Evolutionary conservation across 1,140 invertebrate genomes (phyloP).

Genomic region (Pachypsylla venusta): DNA sequence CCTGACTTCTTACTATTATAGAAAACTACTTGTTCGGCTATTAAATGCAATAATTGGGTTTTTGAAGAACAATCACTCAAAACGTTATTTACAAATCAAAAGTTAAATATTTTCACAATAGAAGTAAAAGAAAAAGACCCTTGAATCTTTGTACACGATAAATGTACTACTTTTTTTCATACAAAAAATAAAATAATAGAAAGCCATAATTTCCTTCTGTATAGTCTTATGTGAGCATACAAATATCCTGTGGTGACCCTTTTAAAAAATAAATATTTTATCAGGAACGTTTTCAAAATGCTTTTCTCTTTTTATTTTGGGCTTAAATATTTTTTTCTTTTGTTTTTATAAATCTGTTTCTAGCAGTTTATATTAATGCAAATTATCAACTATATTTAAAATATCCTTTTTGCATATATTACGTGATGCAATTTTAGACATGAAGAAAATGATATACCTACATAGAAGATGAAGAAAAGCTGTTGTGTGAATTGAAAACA

Average conservation of each 20-base stretch:
- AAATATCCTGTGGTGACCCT: conserved; percentile 8
- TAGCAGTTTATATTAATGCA: neutral
- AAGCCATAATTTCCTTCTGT: conserved; percentile 1
- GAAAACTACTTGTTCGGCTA: neutral
- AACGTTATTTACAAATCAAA: conserved; percentile 7
- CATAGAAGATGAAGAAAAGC: neutral
- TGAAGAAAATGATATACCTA: neutral
- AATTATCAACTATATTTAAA: neutral
- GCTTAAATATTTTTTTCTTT: neutral
- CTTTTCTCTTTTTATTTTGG: neutral
- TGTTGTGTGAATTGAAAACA: no score
- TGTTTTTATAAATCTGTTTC: neutral
- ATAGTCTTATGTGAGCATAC: neutral
- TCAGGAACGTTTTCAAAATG: neutral
- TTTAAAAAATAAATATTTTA: neutral
- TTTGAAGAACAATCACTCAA: conserved; percentile 2
- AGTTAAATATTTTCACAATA: conserved; percentile 10
- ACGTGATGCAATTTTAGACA: neutral
- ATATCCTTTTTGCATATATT: neutral
- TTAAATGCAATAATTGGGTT: neutral
- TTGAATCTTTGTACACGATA: neutral
- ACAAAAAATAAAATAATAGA: neutral
- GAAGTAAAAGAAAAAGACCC: neutral
- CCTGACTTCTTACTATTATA: no score
- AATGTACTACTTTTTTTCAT: neutral